phyloP scores from a whole-genome alignment of 1,140 invertebrate species.

The Centruroides sculpturatus region DNA sequence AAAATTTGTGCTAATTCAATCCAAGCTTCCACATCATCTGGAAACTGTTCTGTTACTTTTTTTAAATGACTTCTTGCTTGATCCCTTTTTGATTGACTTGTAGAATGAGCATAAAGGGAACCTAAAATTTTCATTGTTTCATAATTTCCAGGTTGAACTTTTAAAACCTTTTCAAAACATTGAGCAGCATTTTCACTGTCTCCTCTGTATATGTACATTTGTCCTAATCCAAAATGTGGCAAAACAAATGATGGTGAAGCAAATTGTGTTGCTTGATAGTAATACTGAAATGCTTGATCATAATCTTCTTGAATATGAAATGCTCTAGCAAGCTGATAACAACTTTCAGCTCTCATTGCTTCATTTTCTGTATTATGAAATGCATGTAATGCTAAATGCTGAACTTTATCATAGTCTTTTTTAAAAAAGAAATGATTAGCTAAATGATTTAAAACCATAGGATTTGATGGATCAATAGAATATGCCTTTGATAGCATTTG shows the following conservation, averaged over 20 bases:
- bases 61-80: slow-evolving; percentile 53
- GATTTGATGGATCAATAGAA: slow-evolving; percentile 91
- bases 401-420: slow-evolving; percentile 92
- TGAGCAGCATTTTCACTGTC: slow-evolving; percentile 95
- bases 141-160: slow-evolving; percentile 93
- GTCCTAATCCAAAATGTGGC: slow-evolving; percentile 93
- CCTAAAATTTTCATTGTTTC: slow-evolving; percentile 99
- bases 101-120: slow-evolving; percentile 85
- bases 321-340: slow-evolving; percentile 89
- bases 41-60: slow-evolving; percentile 86
- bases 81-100: slow-evolving; percentile 76
- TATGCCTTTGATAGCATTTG: slow-evolving; percentile 95
- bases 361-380: slow-evolving; percentile 99
- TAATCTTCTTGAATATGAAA: slow-evolving; percentile 94
- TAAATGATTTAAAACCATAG: slow-evolving; percentile 97
- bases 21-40: slow-evolving; percentile 98
- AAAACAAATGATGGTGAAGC: slow-evolving; percentile 86
- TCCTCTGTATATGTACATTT: slow-evolving; percentile 97
- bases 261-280: slow-evolving; percentile 98
- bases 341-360: slow-evolving; percentile 95
- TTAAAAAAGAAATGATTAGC: slow-evolving; percentile 99
- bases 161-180: slow-evolving; percentile 97
- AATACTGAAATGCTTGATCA: slow-evolving; percentile 98
- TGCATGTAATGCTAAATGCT: slow-evolving; percentile 88
- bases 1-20: slow-evolving; percentile 97